Base-by-base conservation (phyloP, 2,888 invertebrate species). In the Amiota communis region DNA sequence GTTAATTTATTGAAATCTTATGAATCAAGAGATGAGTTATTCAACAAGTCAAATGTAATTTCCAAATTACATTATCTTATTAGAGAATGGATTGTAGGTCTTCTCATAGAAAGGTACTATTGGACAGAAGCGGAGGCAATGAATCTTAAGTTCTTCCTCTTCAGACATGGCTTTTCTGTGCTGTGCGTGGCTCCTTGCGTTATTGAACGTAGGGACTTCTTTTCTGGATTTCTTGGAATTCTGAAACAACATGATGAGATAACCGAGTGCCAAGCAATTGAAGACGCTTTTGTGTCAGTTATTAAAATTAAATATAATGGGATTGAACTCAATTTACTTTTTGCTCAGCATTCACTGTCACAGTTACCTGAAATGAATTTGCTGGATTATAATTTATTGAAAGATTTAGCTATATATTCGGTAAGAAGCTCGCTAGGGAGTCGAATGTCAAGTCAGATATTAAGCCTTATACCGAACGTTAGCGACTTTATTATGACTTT, bases 261-360 rank as follows among this genome's bases (percentile, higher is more conserved):
- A 48, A 93, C 93, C 73, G 94, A 95, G 85, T 91, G 95, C 75
- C 90, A 94, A 88, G 94, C 96, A 11, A 97, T 98, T 2, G 97
- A 98, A 89, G 98, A 98, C 87, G 98, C 98, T 0, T 98, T 95
- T 90, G 98, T 98, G 77, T 98, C 98, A 8, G 97, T 98, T 10
- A 97, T 99, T 80, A 98, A 98, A 91, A 96, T 98, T 96, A 96
- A 95, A 86, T 98, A 97, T 89, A 96, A 96, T 90, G 97, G 96
- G 13, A 97, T 98, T 78, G 98, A 98, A 91, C 97, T 98, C 79
- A 98, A 98, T 91, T 94, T 98, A 93, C 91, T 98, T 79, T 98
- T 98, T 91, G 97, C 98, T 0, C 92, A 96, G 79, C 91, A 98
- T 76, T 95, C 97, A 23, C 91, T 97, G 36, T 98, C 88, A n/a